A percentile compares a stretch with the other conserved stretches of the same genome.
These are phyloP conservation scores for Carapus acus DNA, from an alignment of 2,797 vertebrate species.

Conservation along the genomic window DNA sequence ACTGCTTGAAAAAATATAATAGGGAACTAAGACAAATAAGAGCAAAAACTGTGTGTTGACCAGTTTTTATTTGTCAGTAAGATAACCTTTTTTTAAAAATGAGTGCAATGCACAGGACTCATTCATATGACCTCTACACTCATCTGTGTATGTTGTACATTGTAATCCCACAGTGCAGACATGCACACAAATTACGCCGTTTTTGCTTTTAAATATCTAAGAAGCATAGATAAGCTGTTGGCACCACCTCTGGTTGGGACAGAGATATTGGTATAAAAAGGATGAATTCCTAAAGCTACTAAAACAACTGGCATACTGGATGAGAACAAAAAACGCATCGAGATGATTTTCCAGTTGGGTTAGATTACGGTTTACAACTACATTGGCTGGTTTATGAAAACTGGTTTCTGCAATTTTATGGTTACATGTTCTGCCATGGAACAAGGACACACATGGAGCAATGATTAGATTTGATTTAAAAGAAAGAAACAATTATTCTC, in stretches of 20 bases:
- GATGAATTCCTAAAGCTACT: constrained; percentile 6
- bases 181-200: too few relatives aligned
- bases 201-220: too few relatives aligned
- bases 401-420: constrained; percentile 24
- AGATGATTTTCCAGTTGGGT: background rate
- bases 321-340: background rate
- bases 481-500: constrained; percentile 30
- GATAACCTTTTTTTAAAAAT: too few relatives aligned
- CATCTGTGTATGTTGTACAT: too few relatives aligned
- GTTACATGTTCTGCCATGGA: constrained; percentile 56
- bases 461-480: constrained; percentile 12
- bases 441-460: constrained; percentile 64
- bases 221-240: too few relatives aligned
- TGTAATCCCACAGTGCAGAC: too few relatives aligned
- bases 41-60: constrained; percentile 3
- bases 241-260: too few relatives aligned
- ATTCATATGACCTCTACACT: too few relatives aligned
- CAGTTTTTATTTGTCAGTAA: too few relatives aligned
- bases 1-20: background rate
- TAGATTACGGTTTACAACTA: constrained; percentile 6
- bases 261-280: too few relatives aligned
- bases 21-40: background rate
- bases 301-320: constrained; percentile 5
- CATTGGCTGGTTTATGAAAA: constrained; percentile 6
- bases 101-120: too few relatives aligned